These are phyloP conservation scores for Mustela lutreola DNA, from an alignment of 2,113 vertebrate species.

Conservation along the genomic window DNA sequence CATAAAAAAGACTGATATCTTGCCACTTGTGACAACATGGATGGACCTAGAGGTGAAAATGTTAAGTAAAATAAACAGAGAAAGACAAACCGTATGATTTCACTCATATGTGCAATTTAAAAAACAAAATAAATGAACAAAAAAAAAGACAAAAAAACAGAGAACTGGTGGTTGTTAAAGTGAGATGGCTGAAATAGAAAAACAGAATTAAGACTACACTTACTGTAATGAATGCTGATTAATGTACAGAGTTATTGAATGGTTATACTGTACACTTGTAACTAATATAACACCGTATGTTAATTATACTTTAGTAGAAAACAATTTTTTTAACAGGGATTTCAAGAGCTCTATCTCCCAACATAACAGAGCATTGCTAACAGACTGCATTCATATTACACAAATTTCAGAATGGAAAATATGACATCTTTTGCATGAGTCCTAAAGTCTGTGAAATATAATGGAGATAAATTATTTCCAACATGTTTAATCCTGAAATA, in stretches of 20 bases:
- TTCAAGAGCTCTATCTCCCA: not conserved
- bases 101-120: not conserved
- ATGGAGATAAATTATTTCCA: constrained; percentile 60
- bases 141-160: not conserved
- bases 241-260: not conserved
- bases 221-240: not conserved
- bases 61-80: not conserved
- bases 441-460: constrained; percentile 56
- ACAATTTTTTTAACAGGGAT: not conserved
- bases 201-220: not conserved
- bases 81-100: not conserved
- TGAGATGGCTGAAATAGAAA: not conserved
- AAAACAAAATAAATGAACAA: not conserved
- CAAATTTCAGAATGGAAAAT: constrained; percentile 69
- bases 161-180: not conserved
- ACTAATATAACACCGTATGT: not conserved
- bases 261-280: not conserved
- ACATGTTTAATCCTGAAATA: constrained; percentile 58
- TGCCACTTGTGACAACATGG: not conserved
- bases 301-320: not conserved
- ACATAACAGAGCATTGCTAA: not conserved
- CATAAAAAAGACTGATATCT: not conserved
- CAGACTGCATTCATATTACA: not conserved
- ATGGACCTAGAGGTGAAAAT: not conserved
- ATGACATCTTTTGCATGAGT: constrained; percentile 57